Evolutionary conservation across 2,888 invertebrate genomes (phyloP), one percentile per base, ranked within the genome.

Genomic region (Ectemnius continuus): DNA sequence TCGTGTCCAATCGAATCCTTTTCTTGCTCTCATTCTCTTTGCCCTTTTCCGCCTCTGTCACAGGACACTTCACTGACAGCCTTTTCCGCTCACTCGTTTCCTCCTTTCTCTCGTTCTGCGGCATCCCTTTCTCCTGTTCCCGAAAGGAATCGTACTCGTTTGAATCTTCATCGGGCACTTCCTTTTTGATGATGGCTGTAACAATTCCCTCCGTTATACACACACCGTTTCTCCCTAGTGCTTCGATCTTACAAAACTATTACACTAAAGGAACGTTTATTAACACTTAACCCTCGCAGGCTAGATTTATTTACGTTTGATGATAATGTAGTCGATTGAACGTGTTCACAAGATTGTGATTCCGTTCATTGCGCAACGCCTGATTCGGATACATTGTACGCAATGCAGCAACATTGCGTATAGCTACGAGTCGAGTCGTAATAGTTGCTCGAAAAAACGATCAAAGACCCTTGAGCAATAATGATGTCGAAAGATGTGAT

Each of bases 1-100:
- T 87, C 45, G 84, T 67, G 58, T 87, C 85, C 45, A 84, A 76
- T 64, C 80, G 78, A 56, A 85, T 80, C 28, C 80, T 83, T 67
- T 82, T 88, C 67, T 78, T 80, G 48, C 66, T 61, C 56, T 58
- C 58, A 28, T 73, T 81, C 64, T 74, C 74, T 59, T 81, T 81
- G 46, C 78, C 73, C 45, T 57, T 56, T 11, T 58, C 67, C 47
- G 62, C 58, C 58, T 74, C 78, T 13, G 18, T 64, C n/a, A 60
- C 67, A 52, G 16, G 58, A 46, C 52, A 45, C 59, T 26, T 61
- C 61, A 69, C 46, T 46, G 52, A 56, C 16, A 52, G 52, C 58
- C 64, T 59, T 68, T 73, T 46, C 68, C 65, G 61, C 16, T 52
- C n/a, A 14, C 16, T 26, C 18, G 48, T 47, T 23, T 56, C 61